Base-by-base conservation (phyloP, 2,113 vertebrate genomes). In the Perccottus glenii region DNA sequence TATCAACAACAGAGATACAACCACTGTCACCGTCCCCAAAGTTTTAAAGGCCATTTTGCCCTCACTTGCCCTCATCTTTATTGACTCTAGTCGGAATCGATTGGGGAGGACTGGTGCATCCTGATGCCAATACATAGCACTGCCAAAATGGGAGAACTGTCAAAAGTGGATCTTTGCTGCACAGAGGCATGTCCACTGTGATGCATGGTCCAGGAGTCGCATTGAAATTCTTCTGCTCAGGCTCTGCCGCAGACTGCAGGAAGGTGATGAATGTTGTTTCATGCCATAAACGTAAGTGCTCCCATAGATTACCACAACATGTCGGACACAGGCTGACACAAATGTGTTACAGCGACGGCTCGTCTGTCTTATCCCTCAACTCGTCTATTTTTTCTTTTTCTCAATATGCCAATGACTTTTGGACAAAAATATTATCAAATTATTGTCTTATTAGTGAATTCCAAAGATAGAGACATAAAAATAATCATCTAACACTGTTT, bases 211-310 rank as follows among this genome's bases (percentile, higher is more conserved):
- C 73, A 2, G 66, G 75, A 57, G 79, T 73, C 51, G 52, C 88
- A 90, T 88, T 88, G 85, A 90, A 85, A 91, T 88, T 88, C 85
- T 69, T 73, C 78, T 64, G 70, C 67, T 33, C 55, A 19, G 51
- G 40, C 19, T 46, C 79, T 67, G 80, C 82, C 75, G 64, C 69
- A 56, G 81, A 73, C 71, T 55, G 83, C 56, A 62, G 60, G 78
- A 72, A 78, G 70, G 85, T 87, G 77, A 93, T 91, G 91, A 92
- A 88, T 94, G 91, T 83, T 81, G 80, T 81, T 70, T 69, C 71
- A 67, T 65, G 86, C 85, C 80, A 62, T 84, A 77, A 81, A 81
- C 77, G 61, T 67, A 81, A 83, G 81, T 80, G 85, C 82, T 82
- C 82, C 70, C 86, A 85, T 90, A 88, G 83, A 91, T 91, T 89